Conservation (phyloP, 2,888 invertebrate genomes). For the Cheilosia vernalis region DNA sequence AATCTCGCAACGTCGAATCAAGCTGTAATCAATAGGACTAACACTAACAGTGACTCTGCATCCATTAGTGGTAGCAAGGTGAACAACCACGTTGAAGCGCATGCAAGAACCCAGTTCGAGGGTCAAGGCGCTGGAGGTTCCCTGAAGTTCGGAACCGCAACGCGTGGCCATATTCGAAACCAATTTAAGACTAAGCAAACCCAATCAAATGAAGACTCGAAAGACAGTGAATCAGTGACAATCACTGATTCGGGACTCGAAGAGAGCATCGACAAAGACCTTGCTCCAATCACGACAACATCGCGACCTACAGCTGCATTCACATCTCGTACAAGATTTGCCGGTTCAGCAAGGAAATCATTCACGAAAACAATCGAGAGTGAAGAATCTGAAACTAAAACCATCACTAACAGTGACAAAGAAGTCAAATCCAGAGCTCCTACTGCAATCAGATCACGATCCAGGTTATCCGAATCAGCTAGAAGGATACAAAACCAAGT, state of each 20-base stretch:
- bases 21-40: neutral
- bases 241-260: slow-evolving; percentile 23
- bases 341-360: slow-evolving; percentile 22
- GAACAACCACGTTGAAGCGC: neutral
- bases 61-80: neutral
- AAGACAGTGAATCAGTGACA: neutral
- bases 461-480: neutral
- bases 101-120: neutral
- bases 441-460: neutral
- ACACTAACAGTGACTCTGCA: neutral
- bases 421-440: neutral
- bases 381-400: neutral
- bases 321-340: slow-evolving; percentile 16
- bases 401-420: neutral
- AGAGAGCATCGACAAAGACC: slow-evolving; percentile 29
- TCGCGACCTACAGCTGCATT: neutral
- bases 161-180: neutral
- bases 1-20: neutral
- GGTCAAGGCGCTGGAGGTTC: neutral
- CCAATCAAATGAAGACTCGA: neutral
- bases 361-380: neutral
- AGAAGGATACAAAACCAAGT: slow-evolving; percentile 7
- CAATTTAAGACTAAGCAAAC: neutral
- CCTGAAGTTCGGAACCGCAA: slow-evolving; percentile 4
- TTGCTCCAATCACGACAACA: neutral